Conservation (phyloP, 2,113 vertebrate genomes). For the Crotalus tigris region DNA sequence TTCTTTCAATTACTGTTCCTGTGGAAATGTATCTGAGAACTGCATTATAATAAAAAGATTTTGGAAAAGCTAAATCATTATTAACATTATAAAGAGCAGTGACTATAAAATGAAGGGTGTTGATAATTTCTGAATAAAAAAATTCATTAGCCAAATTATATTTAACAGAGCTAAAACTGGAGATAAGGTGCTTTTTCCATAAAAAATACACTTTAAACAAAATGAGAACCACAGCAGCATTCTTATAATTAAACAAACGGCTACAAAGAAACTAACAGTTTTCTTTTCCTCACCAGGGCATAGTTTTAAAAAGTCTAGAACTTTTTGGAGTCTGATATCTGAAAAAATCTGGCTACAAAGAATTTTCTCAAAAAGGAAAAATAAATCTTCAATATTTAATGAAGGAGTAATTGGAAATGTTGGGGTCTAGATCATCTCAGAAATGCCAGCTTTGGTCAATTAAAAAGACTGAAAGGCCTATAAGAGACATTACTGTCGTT, state of each 20-base stretch:
- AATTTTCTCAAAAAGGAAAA: background rate
- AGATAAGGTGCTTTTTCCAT: constrained; percentile 37
- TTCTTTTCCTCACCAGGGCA: background rate
- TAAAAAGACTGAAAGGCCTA: background rate
- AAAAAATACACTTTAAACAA: constrained; percentile 33
- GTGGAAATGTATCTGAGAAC: constrained; percentile 46
- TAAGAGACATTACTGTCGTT: background rate
- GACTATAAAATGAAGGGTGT: constrained; percentile 54
- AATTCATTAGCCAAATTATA: constrained; percentile 41
- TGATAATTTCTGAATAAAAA: constrained; percentile 49
- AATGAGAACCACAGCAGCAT: background rate
- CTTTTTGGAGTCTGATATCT: background rate
- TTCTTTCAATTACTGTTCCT: constrained; percentile 48
- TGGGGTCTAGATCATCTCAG: background rate
- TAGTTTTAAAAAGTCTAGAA: background rate
- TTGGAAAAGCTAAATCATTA: constrained; percentile 52
- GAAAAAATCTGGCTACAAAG: background rate
- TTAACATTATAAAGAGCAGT: constrained; percentile 46
- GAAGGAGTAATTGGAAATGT: background rate
- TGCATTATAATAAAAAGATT: constrained; percentile 44
- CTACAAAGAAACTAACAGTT: background rate
- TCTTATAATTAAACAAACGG: background rate
- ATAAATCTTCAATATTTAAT: background rate
- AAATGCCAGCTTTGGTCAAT: background rate
- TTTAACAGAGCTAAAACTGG: constrained; percentile 20